Conservation (phyloP, 2,113 vertebrate species). For the Perca flavescens region DNA sequence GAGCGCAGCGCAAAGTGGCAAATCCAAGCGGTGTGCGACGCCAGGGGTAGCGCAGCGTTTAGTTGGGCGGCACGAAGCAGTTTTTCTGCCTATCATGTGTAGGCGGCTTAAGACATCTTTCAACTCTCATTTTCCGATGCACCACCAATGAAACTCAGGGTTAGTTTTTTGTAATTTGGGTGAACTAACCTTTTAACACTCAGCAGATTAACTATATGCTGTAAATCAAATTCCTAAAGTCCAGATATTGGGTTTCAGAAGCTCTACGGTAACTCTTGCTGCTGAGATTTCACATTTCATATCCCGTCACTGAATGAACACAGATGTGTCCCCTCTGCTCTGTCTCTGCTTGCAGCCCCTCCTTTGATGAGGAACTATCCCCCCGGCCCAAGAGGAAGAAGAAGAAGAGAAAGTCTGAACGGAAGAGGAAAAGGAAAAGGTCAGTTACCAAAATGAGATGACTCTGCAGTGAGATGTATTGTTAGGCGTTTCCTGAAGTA, state of each 20-base stretch:
- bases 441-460: conserved; percentile 65
- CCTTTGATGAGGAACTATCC: conserved; percentile 74
- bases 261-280: neutral
- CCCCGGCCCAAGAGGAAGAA: conserved; percentile 88
- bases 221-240: neutral
- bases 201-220: neutral
- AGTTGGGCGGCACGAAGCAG: no score
- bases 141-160: neutral
- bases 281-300: conserved; percentile 12
- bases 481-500: neutral
- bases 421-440: conserved; percentile 93
- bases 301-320: conserved; percentile 1
- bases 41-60: no score
- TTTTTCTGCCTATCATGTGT: no score
- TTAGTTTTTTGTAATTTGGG: neutral
- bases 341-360: conserved; percentile 77
- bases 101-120: no score
- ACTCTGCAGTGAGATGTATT: neutral
- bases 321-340: conserved; percentile 14
- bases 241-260: neutral
- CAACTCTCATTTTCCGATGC: neutral
- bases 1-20: no score
- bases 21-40: no score
- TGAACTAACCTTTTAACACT: neutral
- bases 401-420: conserved; percentile 93